Evolutionary conservation across 2,797 vertebrate genomes (phyloP), one percentile per base, ranked within the genome.

Genomic region (Urocyon cinereoargenteus): DNA sequence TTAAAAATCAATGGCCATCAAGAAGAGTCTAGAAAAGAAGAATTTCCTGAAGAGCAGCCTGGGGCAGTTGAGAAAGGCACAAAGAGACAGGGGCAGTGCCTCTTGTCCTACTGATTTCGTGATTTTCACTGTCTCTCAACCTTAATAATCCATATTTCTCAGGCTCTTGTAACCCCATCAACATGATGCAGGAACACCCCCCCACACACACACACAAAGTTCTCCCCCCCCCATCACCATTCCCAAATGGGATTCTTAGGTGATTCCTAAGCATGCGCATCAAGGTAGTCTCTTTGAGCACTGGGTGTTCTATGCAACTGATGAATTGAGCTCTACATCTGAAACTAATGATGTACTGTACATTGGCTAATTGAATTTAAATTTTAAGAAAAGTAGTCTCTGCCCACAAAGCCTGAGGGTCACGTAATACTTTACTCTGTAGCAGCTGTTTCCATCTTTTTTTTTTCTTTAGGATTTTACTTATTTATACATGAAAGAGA

Each of bases 1-100:
- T 96, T 94, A 91, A 97, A 96, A 96, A 82, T 95, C 89, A 93
- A 45, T 93, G 34, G 51, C 53, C 62, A 57, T 87, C 73, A 93
- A 87, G 51, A 68, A 64, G 1, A 21, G 24, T 34, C n/a, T 89
- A 87, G 40, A 86, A 93, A 93, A 86, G 64, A 59, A 90, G 28
- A 94, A 51, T 28, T 57, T 83, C 22, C 75, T 73, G n/a, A 95
- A 85, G 14, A 90, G 15, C 57, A 82, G n/a, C 36, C 15, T 49
- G 57, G 51, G 14, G n/a, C 45, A 77, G 24, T 12, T 77, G 53
- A 91, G 31, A 83, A 90, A 53, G 53, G 21, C 19, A 14, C 34
- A 84, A 83, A 64, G n/a, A 53, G 15, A 18, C 28, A 72, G 18
- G 12, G 8, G 26, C 6, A 15, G 9, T 90, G 28, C 19, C n/a